Evolutionary conservation across 2,888 invertebrate species (phyloP).

Genomic region (Zaprionus obscuricornis): DNA sequence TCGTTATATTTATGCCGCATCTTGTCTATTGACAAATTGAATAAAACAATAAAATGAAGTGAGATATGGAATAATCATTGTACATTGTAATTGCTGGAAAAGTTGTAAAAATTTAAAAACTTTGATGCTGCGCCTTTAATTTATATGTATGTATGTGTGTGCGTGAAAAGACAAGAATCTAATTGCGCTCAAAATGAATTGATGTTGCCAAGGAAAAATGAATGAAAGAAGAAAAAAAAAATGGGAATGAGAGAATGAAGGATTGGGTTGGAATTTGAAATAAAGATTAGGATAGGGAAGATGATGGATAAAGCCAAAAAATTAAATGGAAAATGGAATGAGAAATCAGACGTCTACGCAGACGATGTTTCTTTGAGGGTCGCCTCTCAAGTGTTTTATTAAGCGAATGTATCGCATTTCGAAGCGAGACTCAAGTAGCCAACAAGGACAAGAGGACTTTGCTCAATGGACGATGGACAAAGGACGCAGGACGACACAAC

Average conservation of each 20-base stretch:
- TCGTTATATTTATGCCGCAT: no score
- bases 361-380: constrained; percentile 27
- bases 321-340: constrained; percentile 20
- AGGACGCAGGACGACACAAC: constrained; percentile 46
- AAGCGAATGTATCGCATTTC: constrained; percentile 78
- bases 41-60: no score
- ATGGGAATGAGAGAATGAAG: neutral
- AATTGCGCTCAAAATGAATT: constrained; percentile 76
- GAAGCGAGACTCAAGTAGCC: constrained; percentile 68
- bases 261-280: no score
- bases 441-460: constrained; percentile 7
- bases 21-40: no score
- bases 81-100: no score
- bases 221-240: neutral
- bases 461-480: constrained; percentile 4
- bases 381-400: constrained; percentile 75
- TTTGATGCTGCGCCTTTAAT: no score
- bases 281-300: no score
- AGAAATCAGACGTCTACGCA: constrained; percentile 23
- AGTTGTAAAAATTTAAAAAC: no score
- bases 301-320: constrained; percentile 2
- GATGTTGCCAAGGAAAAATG: constrained; percentile 75
- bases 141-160: constrained; percentile 15
- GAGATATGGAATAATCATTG: no score
- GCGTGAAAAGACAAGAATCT: constrained; percentile 65